phyloP scores from a whole-genome alignment of 2,113 vertebrate species.

The Semnornis frantzii region DNA sequence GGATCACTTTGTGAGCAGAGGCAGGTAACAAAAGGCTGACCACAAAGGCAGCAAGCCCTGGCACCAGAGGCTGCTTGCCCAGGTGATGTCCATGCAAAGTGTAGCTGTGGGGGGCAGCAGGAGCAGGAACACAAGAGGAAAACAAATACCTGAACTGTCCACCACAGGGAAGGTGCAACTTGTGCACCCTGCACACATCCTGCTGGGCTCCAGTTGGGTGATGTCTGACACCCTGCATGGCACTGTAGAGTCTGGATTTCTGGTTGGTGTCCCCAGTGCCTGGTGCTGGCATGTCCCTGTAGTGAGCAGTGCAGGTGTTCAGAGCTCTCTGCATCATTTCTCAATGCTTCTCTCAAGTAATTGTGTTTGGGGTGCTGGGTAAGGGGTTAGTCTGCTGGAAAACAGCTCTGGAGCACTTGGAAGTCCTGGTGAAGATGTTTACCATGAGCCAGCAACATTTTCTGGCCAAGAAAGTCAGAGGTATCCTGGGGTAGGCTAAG shows the following conservation, averaged over 20 bases:
- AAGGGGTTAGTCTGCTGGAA: too few relatives aligned
- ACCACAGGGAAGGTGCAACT: not conserved
- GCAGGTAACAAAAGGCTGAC: not conserved
- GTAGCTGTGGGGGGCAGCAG: rapidly evolving
- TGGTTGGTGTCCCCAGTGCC: rapidly evolving
- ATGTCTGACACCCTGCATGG: rapidly evolving
- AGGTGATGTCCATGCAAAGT: not conserved
- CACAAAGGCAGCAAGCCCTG: not conserved
- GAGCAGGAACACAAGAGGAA: not conserved
- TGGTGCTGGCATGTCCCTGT: rapidly evolving
- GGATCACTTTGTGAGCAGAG: not conserved
- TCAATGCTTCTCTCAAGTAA: not conserved
- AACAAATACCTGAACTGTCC: not conserved
- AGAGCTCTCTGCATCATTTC: rapidly evolving
- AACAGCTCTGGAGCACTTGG: too few relatives aligned
- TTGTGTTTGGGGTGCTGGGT: not conserved
- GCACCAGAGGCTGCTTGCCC: not conserved
- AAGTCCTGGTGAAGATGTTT: too few relatives aligned
- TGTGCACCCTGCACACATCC: not conserved
- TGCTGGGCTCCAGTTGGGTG: rapidly evolving
- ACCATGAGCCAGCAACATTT: too few relatives aligned
- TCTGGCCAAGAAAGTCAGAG: too few relatives aligned
- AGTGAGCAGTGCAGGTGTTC: rapidly evolving
- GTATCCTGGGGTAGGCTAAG: too few relatives aligned
- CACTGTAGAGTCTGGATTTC: not conserved